These are phyloP conservation scores for Ascaphus truei DNA, from an alignment of 2,113 vertebrate genomes.

Conservation along the genomic window DNA sequence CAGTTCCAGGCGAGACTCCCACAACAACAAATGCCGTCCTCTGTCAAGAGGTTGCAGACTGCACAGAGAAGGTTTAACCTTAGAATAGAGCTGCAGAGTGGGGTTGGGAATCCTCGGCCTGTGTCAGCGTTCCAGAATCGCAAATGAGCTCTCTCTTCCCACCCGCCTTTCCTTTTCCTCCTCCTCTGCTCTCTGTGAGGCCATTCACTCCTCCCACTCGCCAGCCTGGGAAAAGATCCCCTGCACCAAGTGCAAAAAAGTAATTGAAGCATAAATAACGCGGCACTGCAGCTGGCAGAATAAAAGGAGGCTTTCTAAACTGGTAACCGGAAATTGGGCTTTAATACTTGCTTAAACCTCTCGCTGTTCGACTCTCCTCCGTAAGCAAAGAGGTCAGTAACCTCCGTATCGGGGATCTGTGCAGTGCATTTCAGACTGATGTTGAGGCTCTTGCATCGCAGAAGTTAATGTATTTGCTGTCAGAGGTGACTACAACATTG, in stretches of 20 bases:
- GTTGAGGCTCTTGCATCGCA: background rate
- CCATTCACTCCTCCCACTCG: background rate
- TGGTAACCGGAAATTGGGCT: background rate
- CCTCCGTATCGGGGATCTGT: too few relatives aligned
- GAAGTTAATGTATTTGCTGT: too few relatives aligned
- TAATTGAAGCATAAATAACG: constrained; percentile 49
- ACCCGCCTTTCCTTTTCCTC: background rate
- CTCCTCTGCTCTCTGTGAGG: background rate
- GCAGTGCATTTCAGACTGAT: background rate
- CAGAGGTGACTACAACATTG: too few relatives aligned
- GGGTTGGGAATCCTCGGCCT: background rate
- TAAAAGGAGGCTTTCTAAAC: constrained; percentile 37
- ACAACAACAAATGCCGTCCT: too few relatives aligned
- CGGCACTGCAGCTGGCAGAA: constrained; percentile 42
- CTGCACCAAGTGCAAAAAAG: constrained; percentile 41
- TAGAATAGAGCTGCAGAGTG: too few relatives aligned
- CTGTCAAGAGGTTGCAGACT: too few relatives aligned
- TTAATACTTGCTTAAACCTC: constrained; percentile 26
- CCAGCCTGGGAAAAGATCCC: background rate
- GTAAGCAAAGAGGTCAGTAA: background rate
- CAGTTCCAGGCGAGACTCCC: too few relatives aligned
- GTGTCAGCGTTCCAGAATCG: background rate
- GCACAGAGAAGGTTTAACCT: too few relatives aligned
- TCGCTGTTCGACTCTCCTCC: constrained; percentile 1
- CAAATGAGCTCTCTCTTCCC: background rate